phyloP scores from a whole-genome alignment of 2,113 vertebrate genomes.

The Steatornis caripensis region DNA sequence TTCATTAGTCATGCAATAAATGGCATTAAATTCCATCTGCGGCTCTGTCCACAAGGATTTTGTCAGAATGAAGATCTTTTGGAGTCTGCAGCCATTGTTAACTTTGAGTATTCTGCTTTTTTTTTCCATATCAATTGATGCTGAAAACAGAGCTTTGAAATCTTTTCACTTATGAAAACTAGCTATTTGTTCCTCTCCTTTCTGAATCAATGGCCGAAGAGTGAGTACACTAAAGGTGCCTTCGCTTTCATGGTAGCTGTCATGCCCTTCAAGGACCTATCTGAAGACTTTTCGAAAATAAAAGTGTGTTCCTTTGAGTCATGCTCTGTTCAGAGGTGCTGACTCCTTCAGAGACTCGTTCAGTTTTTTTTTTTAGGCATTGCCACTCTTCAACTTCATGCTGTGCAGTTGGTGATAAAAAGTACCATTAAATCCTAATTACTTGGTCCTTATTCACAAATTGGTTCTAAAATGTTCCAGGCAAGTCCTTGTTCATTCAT shows the following conservation, averaged over 20 bases:
- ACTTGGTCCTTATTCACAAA: background rate
- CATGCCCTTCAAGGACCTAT: background rate
- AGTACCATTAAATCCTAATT: background rate
- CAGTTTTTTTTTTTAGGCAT: background rate
- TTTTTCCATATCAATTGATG: background rate
- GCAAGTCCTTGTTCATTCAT: background rate
- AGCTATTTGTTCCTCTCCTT: background rate
- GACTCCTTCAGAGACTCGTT: background rate
- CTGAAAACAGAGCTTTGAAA: background rate
- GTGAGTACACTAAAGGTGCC: background rate
- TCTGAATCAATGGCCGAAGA: background rate
- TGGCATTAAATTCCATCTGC: background rate
- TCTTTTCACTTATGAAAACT: background rate
- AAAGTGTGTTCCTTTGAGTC: background rate
- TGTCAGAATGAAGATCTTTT: background rate
- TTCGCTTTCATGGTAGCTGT: background rate
- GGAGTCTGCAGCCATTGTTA: background rate
- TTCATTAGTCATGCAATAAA: background rate
- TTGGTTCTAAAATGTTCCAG: background rate
- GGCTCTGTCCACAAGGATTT: background rate
- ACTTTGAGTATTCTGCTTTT: background rate
- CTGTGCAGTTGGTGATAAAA: background rate
- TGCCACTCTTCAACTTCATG: background rate
- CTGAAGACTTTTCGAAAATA: background rate
- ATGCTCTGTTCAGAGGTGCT: background rate